phyloP scores from a whole-genome alignment of 2,113 vertebrate genomes.

The Mesitornis unicolor region DNA sequence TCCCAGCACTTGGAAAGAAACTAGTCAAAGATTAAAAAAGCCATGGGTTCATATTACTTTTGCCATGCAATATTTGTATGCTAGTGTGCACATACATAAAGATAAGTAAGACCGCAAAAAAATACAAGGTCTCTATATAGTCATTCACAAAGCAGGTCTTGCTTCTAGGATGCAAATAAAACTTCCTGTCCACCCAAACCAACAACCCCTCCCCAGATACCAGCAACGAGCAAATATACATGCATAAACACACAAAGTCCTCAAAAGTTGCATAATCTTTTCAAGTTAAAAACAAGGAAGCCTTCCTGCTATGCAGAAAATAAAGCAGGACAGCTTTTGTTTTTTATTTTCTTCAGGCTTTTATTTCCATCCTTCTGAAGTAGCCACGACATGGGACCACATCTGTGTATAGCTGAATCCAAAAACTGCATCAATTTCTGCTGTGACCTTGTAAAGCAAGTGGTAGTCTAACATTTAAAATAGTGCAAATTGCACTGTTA shows the following conservation, averaged over 20 bases:
- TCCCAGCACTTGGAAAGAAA: background rate
- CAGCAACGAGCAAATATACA: background rate
- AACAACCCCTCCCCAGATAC: background rate
- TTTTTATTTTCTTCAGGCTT: background rate
- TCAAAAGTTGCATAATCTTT: background rate
- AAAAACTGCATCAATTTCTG: background rate
- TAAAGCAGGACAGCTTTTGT: background rate
- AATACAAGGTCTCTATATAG: background rate
- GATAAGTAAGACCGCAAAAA: background rate
- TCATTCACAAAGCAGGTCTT: background rate
- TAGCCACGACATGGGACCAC: background rate
- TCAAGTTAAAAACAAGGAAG: background rate
- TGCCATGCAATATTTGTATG: background rate
- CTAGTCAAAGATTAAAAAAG: background rate
- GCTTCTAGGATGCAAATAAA: background rate
- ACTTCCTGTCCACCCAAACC: background rate
- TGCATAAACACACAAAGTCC: background rate
- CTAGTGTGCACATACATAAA: background rate
- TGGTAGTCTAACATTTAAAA: background rate
- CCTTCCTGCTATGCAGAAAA: background rate
- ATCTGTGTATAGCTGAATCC: background rate
- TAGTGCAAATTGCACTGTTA: background rate
- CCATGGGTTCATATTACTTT: background rate
- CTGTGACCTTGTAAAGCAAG: background rate
- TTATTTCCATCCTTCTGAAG: background rate